A percentile compares a stretch with the other conserved stretches of the same genome.
phyloP scores from a whole-genome alignment of 2,797 vertebrate genomes.

The Sebastes matsubarae region DNA sequence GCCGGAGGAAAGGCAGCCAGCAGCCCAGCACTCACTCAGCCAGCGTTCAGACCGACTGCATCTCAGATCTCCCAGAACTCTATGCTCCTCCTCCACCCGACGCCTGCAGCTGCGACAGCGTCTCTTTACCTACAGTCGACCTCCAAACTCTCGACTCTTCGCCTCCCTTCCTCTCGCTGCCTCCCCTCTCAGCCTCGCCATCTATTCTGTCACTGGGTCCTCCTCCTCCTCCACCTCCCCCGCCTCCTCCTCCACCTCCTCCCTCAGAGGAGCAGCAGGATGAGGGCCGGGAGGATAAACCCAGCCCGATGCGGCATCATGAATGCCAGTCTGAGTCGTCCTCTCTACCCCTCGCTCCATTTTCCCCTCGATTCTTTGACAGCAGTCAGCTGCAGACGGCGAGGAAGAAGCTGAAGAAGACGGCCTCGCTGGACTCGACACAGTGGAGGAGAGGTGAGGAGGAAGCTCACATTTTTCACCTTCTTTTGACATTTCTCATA shows the following conservation, averaged over 20 bases:
- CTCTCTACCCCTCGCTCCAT: conserved; percentile 79
- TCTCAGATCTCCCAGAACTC: conserved; percentile 70
- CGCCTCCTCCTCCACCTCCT: conserved; percentile 80
- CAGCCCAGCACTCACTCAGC: conserved; percentile 82
- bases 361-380: conserved; percentile 92
- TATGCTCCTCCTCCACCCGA: conserved; percentile 33
- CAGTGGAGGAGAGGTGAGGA: conserved; percentile 91
- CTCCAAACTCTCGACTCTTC: conserved; percentile 41
- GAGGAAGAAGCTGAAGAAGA: conserved; percentile 95
- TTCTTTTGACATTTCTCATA: background rate
- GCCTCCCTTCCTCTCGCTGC: conserved; percentile 70
- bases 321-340: conserved; percentile 76
- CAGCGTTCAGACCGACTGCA: conserved; percentile 80
- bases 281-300: conserved; percentile 55
- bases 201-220: conserved; percentile 43
- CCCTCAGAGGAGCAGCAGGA: conserved; percentile 76
- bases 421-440: conserved; percentile 86
- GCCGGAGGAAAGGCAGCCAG: conserved; percentile 80
- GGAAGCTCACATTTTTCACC: background rate
- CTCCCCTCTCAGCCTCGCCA: conserved; percentile 50
- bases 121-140: conserved; percentile 76
- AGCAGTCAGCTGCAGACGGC: conserved; percentile 95
- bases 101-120: conserved; percentile 75
- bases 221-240: conserved; percentile 67
- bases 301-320: conserved; percentile 50